Conservation (phyloP, 2,888 invertebrate genomes). For the Lepidonotus clava region DNA sequence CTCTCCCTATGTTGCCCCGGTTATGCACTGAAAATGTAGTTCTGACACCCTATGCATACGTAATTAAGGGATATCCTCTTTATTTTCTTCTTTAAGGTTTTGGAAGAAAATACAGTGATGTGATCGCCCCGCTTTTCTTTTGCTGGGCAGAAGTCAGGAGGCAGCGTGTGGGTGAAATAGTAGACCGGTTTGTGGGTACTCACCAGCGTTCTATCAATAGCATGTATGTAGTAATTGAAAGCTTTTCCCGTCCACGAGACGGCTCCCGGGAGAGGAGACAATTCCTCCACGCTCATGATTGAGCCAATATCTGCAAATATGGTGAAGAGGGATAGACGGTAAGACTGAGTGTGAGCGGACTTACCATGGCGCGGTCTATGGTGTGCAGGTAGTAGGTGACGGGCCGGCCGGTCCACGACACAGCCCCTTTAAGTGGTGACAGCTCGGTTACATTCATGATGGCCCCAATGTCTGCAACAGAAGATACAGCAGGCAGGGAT, state of each 20-base stretch:
- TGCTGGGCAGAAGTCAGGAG: too few relatives aligned
- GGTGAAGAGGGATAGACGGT: slow-evolving; percentile 52
- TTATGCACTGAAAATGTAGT: too few relatives aligned
- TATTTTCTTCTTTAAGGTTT: too few relatives aligned
- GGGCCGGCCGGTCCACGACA: slow-evolving; percentile 99
- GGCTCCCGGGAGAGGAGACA: slow-evolving; percentile 96
- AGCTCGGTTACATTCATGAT: slow-evolving; percentile 99
- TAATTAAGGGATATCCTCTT: too few relatives aligned
- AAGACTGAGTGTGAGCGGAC: slow-evolving; percentile 61
- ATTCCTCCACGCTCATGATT: slow-evolving; percentile 98
- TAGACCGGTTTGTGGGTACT: slow-evolving; percentile 64
- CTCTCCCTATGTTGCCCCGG: too few relatives aligned
- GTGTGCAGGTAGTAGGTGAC: slow-evolving; percentile 99
- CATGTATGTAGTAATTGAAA: slow-evolving; percentile 98
- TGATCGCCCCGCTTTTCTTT: too few relatives aligned
- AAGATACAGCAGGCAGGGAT: not conserved
- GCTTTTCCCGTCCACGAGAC: slow-evolving; percentile 99
- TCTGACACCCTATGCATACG: too few relatives aligned
- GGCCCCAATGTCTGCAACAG: slow-evolving; percentile 91
- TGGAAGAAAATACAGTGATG: too few relatives aligned
- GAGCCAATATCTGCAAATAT: slow-evolving; percentile 93
- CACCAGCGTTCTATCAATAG: slow-evolving; percentile 92
- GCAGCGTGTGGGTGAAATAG: too few relatives aligned
- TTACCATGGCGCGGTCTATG: slow-evolving; percentile 91
- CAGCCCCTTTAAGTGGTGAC: slow-evolving; percentile 95